These are phyloP conservation scores for Seriola rivoliana DNA, from an alignment of 2,113 vertebrate species.

Conservation along the genomic window DNA sequence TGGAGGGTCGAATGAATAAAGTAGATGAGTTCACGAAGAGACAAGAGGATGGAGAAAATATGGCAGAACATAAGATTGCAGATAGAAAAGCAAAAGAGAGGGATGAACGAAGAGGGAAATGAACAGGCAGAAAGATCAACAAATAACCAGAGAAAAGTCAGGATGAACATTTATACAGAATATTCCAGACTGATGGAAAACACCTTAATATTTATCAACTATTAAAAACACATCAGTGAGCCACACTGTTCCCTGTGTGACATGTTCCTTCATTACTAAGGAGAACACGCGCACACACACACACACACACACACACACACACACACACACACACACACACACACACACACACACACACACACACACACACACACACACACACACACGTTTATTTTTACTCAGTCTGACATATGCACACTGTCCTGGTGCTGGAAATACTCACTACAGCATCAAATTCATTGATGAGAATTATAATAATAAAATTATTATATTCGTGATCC, in stretches of 20 bases:
- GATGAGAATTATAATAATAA: neutral
- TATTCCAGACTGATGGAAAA: too few relatives aligned
- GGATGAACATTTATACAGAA: neutral
- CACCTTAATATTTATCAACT: neutral
- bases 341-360: too few relatives aligned
- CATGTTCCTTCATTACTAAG: neutral
- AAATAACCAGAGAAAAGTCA: too few relatives aligned
- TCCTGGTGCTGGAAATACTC: neutral
- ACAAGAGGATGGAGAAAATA: conserved; percentile 12
- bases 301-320: neutral
- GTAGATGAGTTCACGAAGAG: conserved; percentile 3
- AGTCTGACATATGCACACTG: neutral
- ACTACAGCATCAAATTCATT: neutral
- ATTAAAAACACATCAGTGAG: neutral
- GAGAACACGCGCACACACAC: too few relatives aligned
- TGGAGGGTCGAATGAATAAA: conserved; percentile 75
- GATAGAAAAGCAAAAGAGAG: neutral
- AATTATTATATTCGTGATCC: neutral
- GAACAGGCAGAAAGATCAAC: too few relatives aligned
- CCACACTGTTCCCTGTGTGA: neutral
- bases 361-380: too few relatives aligned
- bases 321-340: too few relatives aligned
- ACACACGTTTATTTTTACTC: neutral
- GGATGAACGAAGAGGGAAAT: neutral
- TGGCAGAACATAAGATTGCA: neutral